phyloP scores from a whole-genome alignment of 2,113 vertebrate genomes.

The Blennius ocellaris region DNA sequence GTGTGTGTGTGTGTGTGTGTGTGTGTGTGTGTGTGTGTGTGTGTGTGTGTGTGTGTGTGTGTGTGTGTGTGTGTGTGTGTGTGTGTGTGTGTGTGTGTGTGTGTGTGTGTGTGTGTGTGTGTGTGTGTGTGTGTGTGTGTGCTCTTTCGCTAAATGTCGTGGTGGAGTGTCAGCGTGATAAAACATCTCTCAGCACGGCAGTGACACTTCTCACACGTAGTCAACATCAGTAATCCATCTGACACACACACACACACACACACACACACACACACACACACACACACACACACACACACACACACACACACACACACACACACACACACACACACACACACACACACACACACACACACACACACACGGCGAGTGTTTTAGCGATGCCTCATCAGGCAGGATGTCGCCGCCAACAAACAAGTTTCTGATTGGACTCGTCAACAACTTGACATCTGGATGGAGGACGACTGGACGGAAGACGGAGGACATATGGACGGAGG shows the following conservation, averaged over 20 bases:
- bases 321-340: too few relatives aligned
- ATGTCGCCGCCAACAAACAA: conserved; percentile 52
- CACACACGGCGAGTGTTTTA: neutral
- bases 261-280: conserved; percentile 26
- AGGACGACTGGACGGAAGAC: conserved; percentile 58
- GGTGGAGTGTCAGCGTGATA: conserved; percentile 63
- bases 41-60: conserved; percentile 38
- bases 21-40: conserved; percentile 15
- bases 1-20: conserved; percentile 1
- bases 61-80: conserved; percentile 5
- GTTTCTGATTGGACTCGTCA: conserved; percentile 66
- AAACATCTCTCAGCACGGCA: conserved; percentile 72
- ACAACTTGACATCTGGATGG: conserved; percentile 64
- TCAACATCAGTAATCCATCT: conserved; percentile 62
- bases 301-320: conserved; percentile 12
- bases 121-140: conserved; percentile 23
- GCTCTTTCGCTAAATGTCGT: conserved; percentile 57
- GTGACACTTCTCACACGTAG: conserved; percentile 60
- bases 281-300: conserved; percentile 15
- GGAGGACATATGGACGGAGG: too few relatives aligned
- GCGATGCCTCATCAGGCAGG: conserved; percentile 31
- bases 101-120: conserved; percentile 17
- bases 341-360: too few relatives aligned
- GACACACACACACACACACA: conserved; percentile 25
- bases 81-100: conserved; percentile 39